These are phyloP conservation scores for Sycophaga agraensis DNA, from an alignment of 1,140 invertebrate species.

Conservation along the genomic window DNA sequence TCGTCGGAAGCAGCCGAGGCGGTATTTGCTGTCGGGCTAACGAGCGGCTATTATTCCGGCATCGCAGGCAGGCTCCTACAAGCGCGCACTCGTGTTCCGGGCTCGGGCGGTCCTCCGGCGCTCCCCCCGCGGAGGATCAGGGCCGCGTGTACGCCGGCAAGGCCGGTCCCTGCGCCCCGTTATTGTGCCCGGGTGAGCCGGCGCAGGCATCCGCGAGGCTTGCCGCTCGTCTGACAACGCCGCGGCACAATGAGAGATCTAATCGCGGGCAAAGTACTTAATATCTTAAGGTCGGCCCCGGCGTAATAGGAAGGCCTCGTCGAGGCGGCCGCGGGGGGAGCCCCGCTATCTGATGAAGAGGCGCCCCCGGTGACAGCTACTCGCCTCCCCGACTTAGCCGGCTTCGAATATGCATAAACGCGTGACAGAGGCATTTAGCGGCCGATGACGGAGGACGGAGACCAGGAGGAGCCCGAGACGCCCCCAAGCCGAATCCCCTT, in stretches of 20 bases:
- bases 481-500: too few relatives aligned
- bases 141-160: too few relatives aligned
- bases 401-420: slow-evolving; percentile 30
- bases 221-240: slow-evolving; percentile 52
- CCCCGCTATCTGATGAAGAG: slow-evolving; percentile 50
- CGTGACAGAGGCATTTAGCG: slow-evolving; percentile 22
- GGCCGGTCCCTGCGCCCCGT: too few relatives aligned
- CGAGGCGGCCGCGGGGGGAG: slow-evolving; percentile 21
- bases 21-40: too few relatives aligned
- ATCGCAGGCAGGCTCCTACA: too few relatives aligned
- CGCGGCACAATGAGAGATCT: slow-evolving; percentile 58
- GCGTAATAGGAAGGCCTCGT: slow-evolving; percentile 38
- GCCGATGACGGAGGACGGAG: slow-evolving; percentile 21
- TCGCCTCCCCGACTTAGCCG: slow-evolving; percentile 33
- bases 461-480: background rate
- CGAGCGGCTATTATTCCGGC: too few relatives aligned
- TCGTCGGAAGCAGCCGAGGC: too few relatives aligned
- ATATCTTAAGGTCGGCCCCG: slow-evolving; percentile 56
- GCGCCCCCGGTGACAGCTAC: slow-evolving; percentile 46
- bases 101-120: too few relatives aligned
- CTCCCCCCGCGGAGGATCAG: too few relatives aligned
- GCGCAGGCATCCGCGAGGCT: too few relatives aligned
- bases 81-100: too few relatives aligned
- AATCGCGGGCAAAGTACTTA: slow-evolving; percentile 60
- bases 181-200: too few relatives aligned